These are phyloP conservation scores for Parochlus steinenii DNA, from an alignment of 2,888 invertebrate genomes.

Conservation along the genomic window DNA sequence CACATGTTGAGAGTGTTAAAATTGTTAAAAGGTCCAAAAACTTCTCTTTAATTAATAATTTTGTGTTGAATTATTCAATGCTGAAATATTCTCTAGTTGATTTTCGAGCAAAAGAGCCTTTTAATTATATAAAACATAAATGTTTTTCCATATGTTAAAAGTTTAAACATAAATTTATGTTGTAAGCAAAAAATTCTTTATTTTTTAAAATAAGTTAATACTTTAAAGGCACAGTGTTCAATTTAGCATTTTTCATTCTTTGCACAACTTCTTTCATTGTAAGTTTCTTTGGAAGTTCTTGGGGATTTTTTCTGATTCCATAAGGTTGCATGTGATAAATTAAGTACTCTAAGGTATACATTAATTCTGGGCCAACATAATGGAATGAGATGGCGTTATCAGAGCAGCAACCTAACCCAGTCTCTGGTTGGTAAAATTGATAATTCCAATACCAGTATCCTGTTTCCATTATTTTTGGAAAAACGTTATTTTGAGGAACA, in stretches of 20 bases:
- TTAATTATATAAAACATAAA: too few relatives aligned
- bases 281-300: not conserved
- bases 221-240: too few relatives aligned
- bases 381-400: not conserved
- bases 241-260: too few relatives aligned
- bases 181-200: too few relatives aligned
- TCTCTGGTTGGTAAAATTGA: constrained; percentile 1
- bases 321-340: constrained; percentile 1
- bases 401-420: not conserved
- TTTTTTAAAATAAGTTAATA: too few relatives aligned
- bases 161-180: too few relatives aligned
- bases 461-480: not conserved
- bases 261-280: not conserved
- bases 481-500: not conserved
- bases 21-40: too few relatives aligned
- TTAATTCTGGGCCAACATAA: not conserved
- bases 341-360: not conserved
- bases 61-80: not conserved
- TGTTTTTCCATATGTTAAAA: too few relatives aligned
- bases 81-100: not conserved
- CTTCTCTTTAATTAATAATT: too few relatives aligned
- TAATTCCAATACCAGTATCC: constrained; percentile 1
- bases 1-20: too few relatives aligned
- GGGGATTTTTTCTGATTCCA: not conserved
- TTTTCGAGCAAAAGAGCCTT: constrained; percentile 65